These are phyloP conservation scores for Semibalanus balanoides DNA, from an alignment of 1,140 invertebrate genomes.

Conservation along the genomic window DNA sequence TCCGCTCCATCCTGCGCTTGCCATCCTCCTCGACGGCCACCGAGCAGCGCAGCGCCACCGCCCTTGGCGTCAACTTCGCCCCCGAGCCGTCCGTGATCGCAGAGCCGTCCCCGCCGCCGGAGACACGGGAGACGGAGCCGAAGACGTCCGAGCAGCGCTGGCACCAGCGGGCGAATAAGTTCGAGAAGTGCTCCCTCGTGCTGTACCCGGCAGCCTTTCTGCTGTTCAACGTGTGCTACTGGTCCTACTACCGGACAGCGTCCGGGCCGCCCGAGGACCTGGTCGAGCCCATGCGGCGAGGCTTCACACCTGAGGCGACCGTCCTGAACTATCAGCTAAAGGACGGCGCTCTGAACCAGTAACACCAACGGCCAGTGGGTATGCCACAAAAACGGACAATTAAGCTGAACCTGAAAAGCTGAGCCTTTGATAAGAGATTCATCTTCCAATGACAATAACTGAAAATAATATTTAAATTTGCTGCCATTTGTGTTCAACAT, in stretches of 20 bases:
- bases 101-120: too few species aligned
- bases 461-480: too few species aligned
- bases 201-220: constrained; percentile 6
- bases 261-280: neutral
- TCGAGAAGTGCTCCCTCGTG: neutral
- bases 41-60: neutral
- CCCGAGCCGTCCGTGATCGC: neutral
- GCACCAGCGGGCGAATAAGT: neutral
- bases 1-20: neutral
- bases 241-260: constrained; percentile 11
- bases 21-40: too few species aligned
- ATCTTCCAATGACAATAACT: too few species aligned
- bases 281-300: neutral
- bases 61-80: neutral
- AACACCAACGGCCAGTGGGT: too few species aligned
- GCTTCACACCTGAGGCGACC: neutral
- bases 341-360: too few species aligned
- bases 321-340: too few species aligned
- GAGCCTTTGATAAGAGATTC: too few species aligned
- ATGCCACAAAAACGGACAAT: too few species aligned
- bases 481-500: too few species aligned
- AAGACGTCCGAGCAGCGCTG: neutral
- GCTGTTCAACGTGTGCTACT: constrained; percentile 14
- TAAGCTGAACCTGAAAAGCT: too few species aligned
- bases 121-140: too few species aligned